These are phyloP conservation scores for Lagodon rhomboides DNA, from an alignment of 2,797 vertebrate genomes.

Conservation along the genomic window DNA sequence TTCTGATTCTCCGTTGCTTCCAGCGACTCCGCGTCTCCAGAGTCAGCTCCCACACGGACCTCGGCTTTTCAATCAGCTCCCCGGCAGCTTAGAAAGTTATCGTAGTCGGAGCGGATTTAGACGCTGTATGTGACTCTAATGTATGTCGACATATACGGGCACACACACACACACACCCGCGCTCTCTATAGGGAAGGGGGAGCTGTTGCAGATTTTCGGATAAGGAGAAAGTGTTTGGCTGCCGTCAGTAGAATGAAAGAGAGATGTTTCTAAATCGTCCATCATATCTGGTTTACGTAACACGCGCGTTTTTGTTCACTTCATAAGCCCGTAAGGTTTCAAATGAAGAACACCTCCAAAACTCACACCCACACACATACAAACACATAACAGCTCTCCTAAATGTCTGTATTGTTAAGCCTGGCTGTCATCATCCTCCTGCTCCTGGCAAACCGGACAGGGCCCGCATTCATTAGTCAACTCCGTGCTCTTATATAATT, in stretches of 20 bases:
- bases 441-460: constrained; percentile 70
- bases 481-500: constrained; percentile 77
- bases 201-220: constrained; percentile 18
- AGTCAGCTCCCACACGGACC: constrained; percentile 54
- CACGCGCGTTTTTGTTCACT: constrained; percentile 34
- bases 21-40: constrained; percentile 41
- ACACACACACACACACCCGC: constrained; percentile 7
- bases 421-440: constrained; percentile 57
- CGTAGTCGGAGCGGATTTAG: constrained; percentile 55
- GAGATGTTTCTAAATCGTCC: constrained; percentile 27
- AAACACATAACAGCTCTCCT: constrained; percentile 52
- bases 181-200: constrained; percentile 28
- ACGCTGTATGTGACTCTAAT: constrained; percentile 36
- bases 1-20: constrained; percentile 54
- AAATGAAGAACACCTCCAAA: constrained; percentile 58
- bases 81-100: constrained; percentile 53
- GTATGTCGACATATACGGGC: constrained; percentile 25
- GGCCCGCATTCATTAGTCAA: constrained; percentile 77
- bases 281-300: constrained; percentile 53
- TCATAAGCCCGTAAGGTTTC: constrained; percentile 45
- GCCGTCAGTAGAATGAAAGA: constrained; percentile 7
- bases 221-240: constrained; percentile 4
- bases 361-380: constrained; percentile 50
- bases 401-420: constrained; percentile 63
- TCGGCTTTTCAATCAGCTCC: constrained; percentile 49